These are phyloP conservation scores for Silurus asotus DNA, from an alignment of 2,113 vertebrate genomes.

Conservation along the genomic window DNA sequence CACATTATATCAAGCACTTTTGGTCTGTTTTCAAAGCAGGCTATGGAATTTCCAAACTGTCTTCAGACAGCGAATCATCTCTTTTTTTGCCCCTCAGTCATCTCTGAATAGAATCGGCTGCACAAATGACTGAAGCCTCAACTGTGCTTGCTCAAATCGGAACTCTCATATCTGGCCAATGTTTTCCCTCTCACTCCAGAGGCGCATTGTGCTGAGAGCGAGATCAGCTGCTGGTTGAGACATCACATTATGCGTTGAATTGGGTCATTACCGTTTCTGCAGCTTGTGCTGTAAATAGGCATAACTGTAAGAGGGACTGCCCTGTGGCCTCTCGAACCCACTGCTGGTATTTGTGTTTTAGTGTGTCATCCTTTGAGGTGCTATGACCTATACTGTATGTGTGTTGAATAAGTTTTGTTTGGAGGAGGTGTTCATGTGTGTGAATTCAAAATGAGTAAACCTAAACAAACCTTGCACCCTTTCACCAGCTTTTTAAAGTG, in stretches of 20 bases:
- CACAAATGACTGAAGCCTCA: constrained; percentile 42
- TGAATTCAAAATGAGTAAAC: constrained; percentile 41
- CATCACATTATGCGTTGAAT: constrained; percentile 21
- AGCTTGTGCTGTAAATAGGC: constrained; percentile 19
- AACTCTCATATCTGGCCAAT: constrained; percentile 35
- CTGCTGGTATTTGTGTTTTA: constrained; percentile 32
- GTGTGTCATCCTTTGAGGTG: constrained; percentile 21
- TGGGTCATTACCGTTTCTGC: constrained; percentile 41
- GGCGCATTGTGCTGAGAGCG: constrained; percentile 8
- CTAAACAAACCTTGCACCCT: constrained; percentile 19
- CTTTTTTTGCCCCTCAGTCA: constrained; percentile 39
- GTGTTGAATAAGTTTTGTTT: neutral
- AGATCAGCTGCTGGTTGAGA: constrained; percentile 40
- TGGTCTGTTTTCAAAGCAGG: constrained; percentile 33
- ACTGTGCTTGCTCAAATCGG: constrained; percentile 36
- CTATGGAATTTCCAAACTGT: constrained; percentile 46
- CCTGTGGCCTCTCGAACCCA: constrained; percentile 19
- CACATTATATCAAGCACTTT: constrained; percentile 2
- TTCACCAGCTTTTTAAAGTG: neutral
- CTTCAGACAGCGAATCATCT: constrained; percentile 13
- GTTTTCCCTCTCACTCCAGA: constrained; percentile 38
- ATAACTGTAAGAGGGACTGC: constrained; percentile 26
- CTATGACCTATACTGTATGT: constrained; percentile 21
- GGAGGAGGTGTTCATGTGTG: neutral
- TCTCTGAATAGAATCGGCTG: constrained; percentile 42